Base-by-base conservation (phyloP, 2,888 invertebrate species). In the Tromatobia lineatoria region DNA sequence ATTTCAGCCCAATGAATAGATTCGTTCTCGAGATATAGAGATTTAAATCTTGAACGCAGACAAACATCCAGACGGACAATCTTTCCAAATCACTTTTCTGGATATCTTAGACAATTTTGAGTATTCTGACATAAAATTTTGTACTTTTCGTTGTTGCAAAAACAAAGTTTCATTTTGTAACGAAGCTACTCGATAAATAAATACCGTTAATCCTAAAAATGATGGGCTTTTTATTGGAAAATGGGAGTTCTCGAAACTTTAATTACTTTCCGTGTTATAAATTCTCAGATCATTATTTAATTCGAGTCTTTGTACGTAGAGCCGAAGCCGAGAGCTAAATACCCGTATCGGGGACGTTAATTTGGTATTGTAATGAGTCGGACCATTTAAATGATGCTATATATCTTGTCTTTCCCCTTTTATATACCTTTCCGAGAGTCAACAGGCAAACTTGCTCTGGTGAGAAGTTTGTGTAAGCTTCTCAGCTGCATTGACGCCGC, bases 321-420 rank as follows among this genome's bases (percentile, higher is more conserved):
- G 18, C 7, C 2, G 10, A 38, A 42, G 23, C 38, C 2, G n/a
- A 23, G 54, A 34, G 34, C 20, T 38, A 23, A 15, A 38, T 34
- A 47, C 34, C 34, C 20, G 38, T 42, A 59, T 45, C 57, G 29
- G 18, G 45, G 13, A 7, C 38, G 25, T 54, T 29, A 23, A 59
- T 54, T 79, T 54, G 57, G 20, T n/a, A 79, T 73, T 66, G 66
- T 80, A 66, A 73, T 66, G 29, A 18, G 29, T 45, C 20, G 25
- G n/a, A 47, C 23, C 10, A 15, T 38, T 45, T 38, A 25, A 73
- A 74, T 74, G 47, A 73, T 47, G 34, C 34, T 54, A 67, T 23
- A 67, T 20, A 54, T 34, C 18, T 8, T 25, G 11, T 25, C 25
- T 15, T 15, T 25, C 15, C 25, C 54, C 54, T 54, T 54, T 29